Base-by-base conservation (phyloP, 2,888 invertebrate species). In the Mythimna ferrago region DNA sequence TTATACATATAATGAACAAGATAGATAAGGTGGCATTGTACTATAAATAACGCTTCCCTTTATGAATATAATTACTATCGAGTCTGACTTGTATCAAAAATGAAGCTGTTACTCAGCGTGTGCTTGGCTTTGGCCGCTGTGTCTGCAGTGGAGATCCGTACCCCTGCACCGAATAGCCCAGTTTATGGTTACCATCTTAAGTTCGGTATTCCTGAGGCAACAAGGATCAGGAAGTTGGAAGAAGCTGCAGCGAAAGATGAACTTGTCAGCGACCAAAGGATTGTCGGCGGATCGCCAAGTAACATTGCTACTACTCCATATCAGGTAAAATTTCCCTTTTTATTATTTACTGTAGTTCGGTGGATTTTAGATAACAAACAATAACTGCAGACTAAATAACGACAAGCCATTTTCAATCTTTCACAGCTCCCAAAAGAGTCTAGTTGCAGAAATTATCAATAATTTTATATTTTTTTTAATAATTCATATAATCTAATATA, bases 301-400 rank as follows among this genome's bases (percentile, higher is more conserved):
- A 83, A 91, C 63, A 91, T 94, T 53, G 69, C 88, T 4, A 21
- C 86, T 48, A 84, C 88, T 26, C 94, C 94, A 6, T 93, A 93
- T 81, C 94, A 94, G 89, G 94, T 93, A 44, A 71, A 9, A 62
- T 10, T 54, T 60, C 6, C 0, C 9, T 38, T 60, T 35, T 21
- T n/a, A 38, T 2, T 60, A 16, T 48, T 48, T 48, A 48, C 11
- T 48, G 16, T 19, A 6, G 16, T 48, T 6, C 0, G 48, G 14
- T 16, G 19, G 6, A 16, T 48, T 48, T 48, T 48, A 48, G 16
- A 44, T 44, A 14, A 7, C 10, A n/a, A 53, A 10, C 48, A 48
- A 48, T 48, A 48, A 48, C 16, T 48, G 48, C 48, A 48, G 48
- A 48, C 48, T 48, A 48, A 48, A 48, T 48, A 6, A 48, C 6